A percentile compares a stretch with the other conserved stretches of the same genome.
Conservation (phyloP, 2,888 invertebrate species). For the Nesidiocoris tenuis region DNA sequence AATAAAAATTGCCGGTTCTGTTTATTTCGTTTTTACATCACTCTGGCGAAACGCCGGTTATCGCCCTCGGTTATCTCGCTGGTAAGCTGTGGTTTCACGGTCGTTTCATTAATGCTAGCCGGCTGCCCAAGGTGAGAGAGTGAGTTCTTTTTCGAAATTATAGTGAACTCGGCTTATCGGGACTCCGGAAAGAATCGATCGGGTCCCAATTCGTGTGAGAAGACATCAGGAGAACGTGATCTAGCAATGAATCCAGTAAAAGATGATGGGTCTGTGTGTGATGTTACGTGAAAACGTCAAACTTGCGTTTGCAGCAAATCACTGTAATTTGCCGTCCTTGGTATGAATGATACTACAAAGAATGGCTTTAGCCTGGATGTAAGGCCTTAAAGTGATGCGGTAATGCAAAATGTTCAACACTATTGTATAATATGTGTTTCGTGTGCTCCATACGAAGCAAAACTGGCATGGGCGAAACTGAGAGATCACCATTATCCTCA, state of each 20-base stretch:
- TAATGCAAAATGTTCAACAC: no score
- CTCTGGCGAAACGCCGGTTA: no score
- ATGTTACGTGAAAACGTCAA: not conserved
- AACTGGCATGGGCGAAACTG: no score
- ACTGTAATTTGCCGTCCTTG: not conserved
- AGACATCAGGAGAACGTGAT: not conserved
- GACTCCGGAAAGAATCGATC: not conserved
- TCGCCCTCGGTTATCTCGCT: not conserved
- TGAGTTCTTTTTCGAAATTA: not conserved
- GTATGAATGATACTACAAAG: not conserved
- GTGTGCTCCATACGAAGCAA: no score
- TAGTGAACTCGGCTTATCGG: not conserved
- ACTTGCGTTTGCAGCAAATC: not conserved
- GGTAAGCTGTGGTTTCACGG: not conserved
- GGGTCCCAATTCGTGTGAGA: not conserved
- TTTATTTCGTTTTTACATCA: not conserved
- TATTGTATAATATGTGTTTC: no score
- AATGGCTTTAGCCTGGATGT: no score
- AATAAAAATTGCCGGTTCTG: not conserved
- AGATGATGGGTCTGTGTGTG: not conserved
- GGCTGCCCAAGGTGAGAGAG: not conserved
- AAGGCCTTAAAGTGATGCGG: no score
- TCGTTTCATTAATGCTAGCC: not conserved
- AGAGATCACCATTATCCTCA: no score
- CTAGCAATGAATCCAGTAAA: not conserved